Evolutionary conservation across 2,797 vertebrate species (phyloP).

Genomic region (Columba guinea): DNA sequence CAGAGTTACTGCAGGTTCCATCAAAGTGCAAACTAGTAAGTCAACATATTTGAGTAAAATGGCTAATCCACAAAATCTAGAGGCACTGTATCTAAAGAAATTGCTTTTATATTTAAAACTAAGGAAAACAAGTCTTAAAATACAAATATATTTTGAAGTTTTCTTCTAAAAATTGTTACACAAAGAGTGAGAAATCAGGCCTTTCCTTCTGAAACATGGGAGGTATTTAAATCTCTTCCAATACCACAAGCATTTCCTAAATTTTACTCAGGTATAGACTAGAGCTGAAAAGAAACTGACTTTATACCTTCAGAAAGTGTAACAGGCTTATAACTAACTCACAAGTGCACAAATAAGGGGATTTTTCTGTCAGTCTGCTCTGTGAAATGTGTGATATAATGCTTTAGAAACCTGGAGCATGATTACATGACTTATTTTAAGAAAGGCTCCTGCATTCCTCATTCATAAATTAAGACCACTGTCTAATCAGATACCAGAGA

Average conservation of each 20-base stretch:
- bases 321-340: not conserved
- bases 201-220: not conserved
- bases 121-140: not conserved
- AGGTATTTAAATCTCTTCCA: not conserved
- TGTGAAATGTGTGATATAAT: accelerated
- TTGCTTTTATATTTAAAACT: not conserved
- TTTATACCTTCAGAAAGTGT: not conserved
- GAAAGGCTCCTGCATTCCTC: not conserved
- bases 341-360: not conserved
- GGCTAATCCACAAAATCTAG: not conserved
- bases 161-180: not conserved
- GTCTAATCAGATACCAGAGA: not conserved
- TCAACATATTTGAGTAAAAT: not conserved
- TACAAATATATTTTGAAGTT: not conserved
- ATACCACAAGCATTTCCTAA: not conserved
- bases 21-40: not conserved
- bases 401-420: not conserved
- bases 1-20: not conserved
- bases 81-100: not conserved
- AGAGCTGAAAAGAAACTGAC: not conserved
- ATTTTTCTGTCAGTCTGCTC: not conserved
- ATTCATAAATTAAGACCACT: not conserved
- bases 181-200: not conserved
- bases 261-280: not conserved
- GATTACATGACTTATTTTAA: not conserved